Percentiles rank a stretch among this genome's conserved stretches.
phyloP scores from a whole-genome alignment of 2,113 vertebrate genomes.

The Garra rufa region DNA sequence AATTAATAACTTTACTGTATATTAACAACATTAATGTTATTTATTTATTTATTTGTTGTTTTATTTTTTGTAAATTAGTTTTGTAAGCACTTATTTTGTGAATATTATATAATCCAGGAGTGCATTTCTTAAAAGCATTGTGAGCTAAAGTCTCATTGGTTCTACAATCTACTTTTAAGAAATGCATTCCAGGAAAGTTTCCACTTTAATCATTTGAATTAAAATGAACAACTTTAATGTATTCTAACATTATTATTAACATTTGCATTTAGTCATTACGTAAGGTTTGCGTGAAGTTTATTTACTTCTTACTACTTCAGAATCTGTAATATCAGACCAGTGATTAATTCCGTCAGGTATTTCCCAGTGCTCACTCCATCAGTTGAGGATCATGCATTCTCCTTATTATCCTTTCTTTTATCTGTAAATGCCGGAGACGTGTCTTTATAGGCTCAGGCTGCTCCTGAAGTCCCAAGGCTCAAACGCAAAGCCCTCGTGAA shows the following conservation, averaged over 20 bases:
- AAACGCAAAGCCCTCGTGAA: not conserved
- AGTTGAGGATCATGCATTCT: constrained; percentile 8
- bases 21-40: too few species aligned
- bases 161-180: not conserved
- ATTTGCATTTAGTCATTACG: not conserved
- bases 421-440: not conserved
- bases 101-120: too few species aligned
- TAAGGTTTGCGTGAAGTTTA: not conserved
- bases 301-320: not conserved
- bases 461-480: not conserved
- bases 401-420: constrained; percentile 26
- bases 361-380: constrained; percentile 23
- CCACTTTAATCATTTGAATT: not conserved
- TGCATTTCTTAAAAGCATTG: too few species aligned
- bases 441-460: not conserved
- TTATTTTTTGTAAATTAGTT: too few species aligned
- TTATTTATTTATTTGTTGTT: too few species aligned
- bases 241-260: not conserved
- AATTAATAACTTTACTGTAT: too few species aligned
- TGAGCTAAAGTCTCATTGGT: too few species aligned
- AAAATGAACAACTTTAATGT: not conserved
- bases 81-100: not conserved
- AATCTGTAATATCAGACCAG: not conserved
- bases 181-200: not conserved
- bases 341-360: constrained; percentile 23